phyloP scores from a whole-genome alignment of 2,888 invertebrate species.

The Eulithis testata region DNA sequence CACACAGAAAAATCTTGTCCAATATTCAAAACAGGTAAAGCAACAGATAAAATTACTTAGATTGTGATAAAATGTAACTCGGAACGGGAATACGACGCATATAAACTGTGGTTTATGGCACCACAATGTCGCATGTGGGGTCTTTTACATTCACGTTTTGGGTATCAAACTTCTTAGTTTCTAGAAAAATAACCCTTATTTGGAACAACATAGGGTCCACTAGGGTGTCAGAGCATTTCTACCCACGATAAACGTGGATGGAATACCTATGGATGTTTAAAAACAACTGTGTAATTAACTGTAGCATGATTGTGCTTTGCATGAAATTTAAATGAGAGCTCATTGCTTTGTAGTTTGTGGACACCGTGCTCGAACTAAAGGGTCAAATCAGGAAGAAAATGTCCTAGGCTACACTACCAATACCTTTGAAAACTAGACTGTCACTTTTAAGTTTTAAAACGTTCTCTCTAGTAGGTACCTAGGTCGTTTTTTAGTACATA shows the following conservation, averaged over 20 bases:
- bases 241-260: conserved; percentile 20
- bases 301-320: conserved; percentile 30
- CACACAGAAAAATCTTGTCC: conserved; percentile 14
- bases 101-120: conserved; percentile 35
- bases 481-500: no score
- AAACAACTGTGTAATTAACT: conserved; percentile 39
- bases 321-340: conserved; percentile 20
- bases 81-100: conserved; percentile 30
- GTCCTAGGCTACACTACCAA: no score
- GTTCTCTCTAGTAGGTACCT: no score
- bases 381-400: not conserved
- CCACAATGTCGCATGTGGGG: conserved; percentile 33
- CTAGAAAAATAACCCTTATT: conserved; percentile 19
- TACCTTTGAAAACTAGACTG: no score
- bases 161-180: not conserved
- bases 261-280: conserved; percentile 30
- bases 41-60: conserved; percentile 30
- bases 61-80: conserved; percentile 29
- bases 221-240: not conserved
- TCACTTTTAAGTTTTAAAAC: no score
- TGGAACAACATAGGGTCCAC: not conserved
- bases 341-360: conserved; percentile 5
- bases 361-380: conserved; percentile 1
- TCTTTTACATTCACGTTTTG: conserved; percentile 22
- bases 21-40: conserved; percentile 31